Conservation (phyloP, 1,140 invertebrate species). For the Homalodisca vitripennis region DNA sequence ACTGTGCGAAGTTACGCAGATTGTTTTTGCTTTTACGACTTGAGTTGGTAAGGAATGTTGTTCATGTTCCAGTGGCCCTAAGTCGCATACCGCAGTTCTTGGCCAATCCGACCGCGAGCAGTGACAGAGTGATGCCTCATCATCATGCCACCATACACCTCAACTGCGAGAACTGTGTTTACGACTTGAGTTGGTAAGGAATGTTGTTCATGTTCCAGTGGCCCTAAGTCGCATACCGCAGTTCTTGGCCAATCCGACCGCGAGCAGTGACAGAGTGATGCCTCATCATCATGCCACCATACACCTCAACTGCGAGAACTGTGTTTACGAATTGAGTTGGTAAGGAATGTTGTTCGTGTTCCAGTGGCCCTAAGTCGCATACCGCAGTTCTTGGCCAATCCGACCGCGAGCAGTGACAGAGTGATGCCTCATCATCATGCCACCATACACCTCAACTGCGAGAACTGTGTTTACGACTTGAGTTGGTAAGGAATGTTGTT, state of each 20-base stretch:
- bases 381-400: constrained; percentile 57
- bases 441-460: constrained; percentile 61
- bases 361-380: constrained; percentile 56
- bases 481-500: no score
- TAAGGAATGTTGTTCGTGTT: no score
- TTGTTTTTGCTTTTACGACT: no score
- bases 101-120: constrained; percentile 50
- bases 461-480: no score
- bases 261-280: constrained; percentile 22
- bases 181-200: no score
- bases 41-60: no score
- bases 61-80: constrained; percentile 58
- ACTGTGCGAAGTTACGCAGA: no score
- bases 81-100: constrained; percentile 56
- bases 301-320: constrained; percentile 59
- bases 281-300: constrained; percentile 57
- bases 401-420: constrained; percentile 42
- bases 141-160: constrained; percentile 59
- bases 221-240: constrained; percentile 56
- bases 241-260: constrained; percentile 54
- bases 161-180: constrained; percentile 58
- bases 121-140: constrained; percentile 43
- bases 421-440: constrained; percentile 51
- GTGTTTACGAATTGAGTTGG: no score
- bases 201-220: no score